Base-by-base conservation (phyloP, 1,140 invertebrate species). In the Hylyphantes graminicola region DNA sequence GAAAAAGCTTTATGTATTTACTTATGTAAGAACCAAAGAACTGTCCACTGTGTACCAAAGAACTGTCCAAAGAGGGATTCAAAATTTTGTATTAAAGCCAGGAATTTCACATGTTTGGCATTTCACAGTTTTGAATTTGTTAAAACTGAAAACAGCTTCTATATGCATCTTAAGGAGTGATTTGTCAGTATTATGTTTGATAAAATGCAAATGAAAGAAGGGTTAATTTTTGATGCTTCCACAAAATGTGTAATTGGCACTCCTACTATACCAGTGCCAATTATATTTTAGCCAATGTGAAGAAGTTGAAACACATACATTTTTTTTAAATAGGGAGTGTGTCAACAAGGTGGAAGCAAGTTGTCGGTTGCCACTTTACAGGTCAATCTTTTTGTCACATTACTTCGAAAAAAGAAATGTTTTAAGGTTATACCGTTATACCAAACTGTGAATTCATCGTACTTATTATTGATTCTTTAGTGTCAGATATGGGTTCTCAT, bases 1-100 rank as follows among this genome's bases (percentile, higher is more conserved):
- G 68, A 72, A 50, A 72, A 72, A 51, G 68, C 68, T 72, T 51
- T 72, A 50, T 7, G 51, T 50, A 50, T 72, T 10, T 72, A 72
- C 51, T 72, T 72, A 12, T 72, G 68, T 50, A 48, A 53, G n/a
- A 4, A 50, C 19, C 21, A 72, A 72, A 48, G 68, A 35, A n/a
- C n/a, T n/a, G n/a, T n/a, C n/a, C n/a, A n/a, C n/a, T n/a, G n/a
- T n/a, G 5, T 72, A 72, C 21, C 21, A 17, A 67, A 67, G 64
- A 67, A 67, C 64, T 12, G 11, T 67, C 21, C 64, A 67, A 35
- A 67, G 64, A 21, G 4, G 64, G 21, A 67, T 67, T 17, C 64
- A 67, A 35, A 67, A 35, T 67, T 67, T 67, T 67, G 21, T 67
- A 21, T 21, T 67, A 3, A 67, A 67, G 19, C 13, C 57, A 3